A percentile compares a stretch with the other conserved stretches of the same genome.
Evolutionary conservation across 2,888 invertebrate genomes (phyloP).

Genomic region (Drosophila tripunctata): DNA sequence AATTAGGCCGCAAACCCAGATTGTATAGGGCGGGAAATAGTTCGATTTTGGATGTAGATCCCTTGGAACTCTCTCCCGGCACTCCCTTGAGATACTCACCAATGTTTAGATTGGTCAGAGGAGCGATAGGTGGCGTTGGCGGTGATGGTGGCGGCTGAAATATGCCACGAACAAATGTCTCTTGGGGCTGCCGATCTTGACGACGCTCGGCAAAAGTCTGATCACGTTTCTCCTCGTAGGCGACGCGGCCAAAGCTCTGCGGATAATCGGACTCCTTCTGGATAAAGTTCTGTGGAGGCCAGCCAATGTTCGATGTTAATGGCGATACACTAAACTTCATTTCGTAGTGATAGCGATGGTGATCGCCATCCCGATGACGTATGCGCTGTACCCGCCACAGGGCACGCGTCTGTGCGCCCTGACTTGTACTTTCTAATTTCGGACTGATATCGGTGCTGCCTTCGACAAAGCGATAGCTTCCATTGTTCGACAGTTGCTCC

Average conservation of each 20-base stretch:
- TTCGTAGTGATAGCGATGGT: conserved; percentile 86
- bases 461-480: conserved; percentile 86
- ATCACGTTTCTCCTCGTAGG: conserved; percentile 49
- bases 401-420: conserved; percentile 85
- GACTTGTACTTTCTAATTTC: too few species aligned
- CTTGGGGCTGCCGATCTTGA: conserved; percentile 64
- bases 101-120: conserved; percentile 73
- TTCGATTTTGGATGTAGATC: conserved; percentile 69
- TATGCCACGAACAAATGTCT: conserved; percentile 73
- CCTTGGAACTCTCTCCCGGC: conserved; percentile 38
- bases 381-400: conserved; percentile 89
- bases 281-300: conserved; percentile 85
- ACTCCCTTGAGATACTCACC: conserved; percentile 79
- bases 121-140: conserved; percentile 43
- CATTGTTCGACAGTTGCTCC: conserved; percentile 84
- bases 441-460: conserved; percentile 54
- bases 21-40: conserved; percentile 66
- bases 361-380: conserved; percentile 86
- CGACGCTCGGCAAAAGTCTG: conserved; percentile 68
- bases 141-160: conserved; percentile 64
- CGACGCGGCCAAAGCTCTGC: conserved; percentile 74
- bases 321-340: conserved; percentile 88
- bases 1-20: conserved; percentile 55
- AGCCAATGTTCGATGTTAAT: conserved; percentile 26
- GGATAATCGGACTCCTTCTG: conserved; percentile 85